Conservation (phyloP, 1,140 invertebrate genomes). For the Drosophila melanica region DNA sequence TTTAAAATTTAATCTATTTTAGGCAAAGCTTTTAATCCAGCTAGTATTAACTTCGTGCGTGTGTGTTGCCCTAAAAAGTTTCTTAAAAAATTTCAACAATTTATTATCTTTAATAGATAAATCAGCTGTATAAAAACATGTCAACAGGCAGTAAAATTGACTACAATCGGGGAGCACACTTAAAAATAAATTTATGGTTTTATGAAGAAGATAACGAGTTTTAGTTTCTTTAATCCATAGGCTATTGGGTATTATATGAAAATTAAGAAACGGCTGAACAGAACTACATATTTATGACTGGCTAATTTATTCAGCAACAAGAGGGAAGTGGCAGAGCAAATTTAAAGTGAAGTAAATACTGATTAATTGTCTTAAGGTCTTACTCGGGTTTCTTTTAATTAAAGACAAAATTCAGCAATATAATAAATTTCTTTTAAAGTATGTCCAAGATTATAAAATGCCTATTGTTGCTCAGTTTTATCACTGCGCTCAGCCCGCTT, state of each 20-base stretch:
- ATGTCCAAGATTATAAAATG: background rate
- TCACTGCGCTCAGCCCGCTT: constrained; percentile 13
- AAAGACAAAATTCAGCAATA: background rate
- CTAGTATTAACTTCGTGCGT: background rate
- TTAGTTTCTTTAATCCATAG: too few species aligned
- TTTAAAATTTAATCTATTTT: too few species aligned
- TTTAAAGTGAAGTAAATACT: too few species aligned
- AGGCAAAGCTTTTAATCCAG: background rate
- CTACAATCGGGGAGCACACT: background rate
- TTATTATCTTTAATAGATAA: background rate
- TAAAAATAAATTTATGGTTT: constrained; percentile 1
- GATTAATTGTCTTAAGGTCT: too few species aligned
- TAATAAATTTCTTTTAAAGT: background rate
- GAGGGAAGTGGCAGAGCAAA: too few species aligned
- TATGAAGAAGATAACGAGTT: background rate
- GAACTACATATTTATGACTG: background rate
- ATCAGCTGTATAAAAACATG: constrained; percentile 6
- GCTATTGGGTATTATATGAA: background rate
- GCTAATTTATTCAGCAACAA: background rate
- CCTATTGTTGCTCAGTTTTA: constrained; percentile 1
- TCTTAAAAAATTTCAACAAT: background rate
- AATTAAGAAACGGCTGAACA: background rate
- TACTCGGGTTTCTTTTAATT: too few species aligned
- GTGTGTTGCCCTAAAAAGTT: too few species aligned
- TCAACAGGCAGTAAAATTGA: constrained; percentile 15